A percentile compares a stretch with the other conserved stretches of the same genome.
These are phyloP conservation scores for Neopelma chrysocephalum DNA, from an alignment of 2,797 vertebrate genomes.

Conservation along the genomic window DNA sequence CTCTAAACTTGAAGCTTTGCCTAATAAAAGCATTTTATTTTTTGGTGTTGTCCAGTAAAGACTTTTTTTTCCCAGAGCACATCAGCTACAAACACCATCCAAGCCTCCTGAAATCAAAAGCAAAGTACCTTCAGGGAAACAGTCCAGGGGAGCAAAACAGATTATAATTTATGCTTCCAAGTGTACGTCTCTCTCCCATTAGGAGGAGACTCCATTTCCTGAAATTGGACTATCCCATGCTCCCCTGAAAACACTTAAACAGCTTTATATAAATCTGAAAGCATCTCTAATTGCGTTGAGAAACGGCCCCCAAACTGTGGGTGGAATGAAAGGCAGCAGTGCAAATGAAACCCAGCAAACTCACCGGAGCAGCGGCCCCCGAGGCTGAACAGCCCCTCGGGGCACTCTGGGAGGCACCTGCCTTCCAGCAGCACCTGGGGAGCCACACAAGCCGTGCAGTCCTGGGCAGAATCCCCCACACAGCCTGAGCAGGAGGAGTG, in stretches of 20 bases:
- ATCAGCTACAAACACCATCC: neutral
- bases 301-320: accelerated
- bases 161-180: neutral
- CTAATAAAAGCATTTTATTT: neutral
- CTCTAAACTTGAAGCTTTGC: neutral
- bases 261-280: neutral
- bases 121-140: neutral
- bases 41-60: neutral
- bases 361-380: conserved; percentile 81
- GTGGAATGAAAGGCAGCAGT: accelerated
- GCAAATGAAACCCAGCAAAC: neutral
- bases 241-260: neutral
- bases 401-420: conserved; percentile 80
- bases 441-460: conserved; percentile 81
- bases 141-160: neutral
- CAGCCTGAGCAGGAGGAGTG: conserved; percentile 85
- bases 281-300: neutral
- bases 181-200: neutral
- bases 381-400: conserved; percentile 77
- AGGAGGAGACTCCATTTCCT: neutral
- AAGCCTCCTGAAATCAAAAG: neutral
- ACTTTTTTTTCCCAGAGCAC: neutral
- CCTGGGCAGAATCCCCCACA: conserved; percentile 70
- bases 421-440: conserved; percentile 75
- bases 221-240: neutral